Evolutionary conservation across 2,113 vertebrate genomes (phyloP).

Genomic region (Chlamydotis undulata): DNA sequence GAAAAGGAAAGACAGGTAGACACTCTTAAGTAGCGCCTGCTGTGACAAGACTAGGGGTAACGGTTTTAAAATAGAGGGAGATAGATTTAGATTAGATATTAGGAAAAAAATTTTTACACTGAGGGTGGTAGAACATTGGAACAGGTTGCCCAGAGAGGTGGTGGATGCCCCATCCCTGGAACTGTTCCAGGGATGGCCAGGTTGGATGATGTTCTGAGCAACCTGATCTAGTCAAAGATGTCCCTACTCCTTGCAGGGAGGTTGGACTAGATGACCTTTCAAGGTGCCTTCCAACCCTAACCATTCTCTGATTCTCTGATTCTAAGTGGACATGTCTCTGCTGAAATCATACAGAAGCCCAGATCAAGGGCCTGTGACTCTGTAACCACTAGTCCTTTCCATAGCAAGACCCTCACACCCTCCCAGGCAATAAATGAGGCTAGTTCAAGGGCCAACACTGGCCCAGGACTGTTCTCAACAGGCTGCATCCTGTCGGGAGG

Average conservation of each 20-base stretch:
- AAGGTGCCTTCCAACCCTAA: too few relatives aligned
- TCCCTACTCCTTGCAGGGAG: too few relatives aligned
- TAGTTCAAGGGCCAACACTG: neutral
- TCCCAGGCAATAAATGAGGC: neutral
- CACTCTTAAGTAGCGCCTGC: too few relatives aligned
- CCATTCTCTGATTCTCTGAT: too few relatives aligned
- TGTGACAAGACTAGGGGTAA: neutral
- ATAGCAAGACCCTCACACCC: rapidly evolving
- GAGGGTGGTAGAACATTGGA: too few relatives aligned
- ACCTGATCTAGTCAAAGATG: too few relatives aligned
- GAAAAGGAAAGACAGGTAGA: neutral
- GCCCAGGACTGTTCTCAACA: neutral
- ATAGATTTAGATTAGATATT: too few relatives aligned
- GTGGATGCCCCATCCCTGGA: neutral
- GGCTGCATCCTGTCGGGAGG: neutral
- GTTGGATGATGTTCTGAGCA: too few relatives aligned
- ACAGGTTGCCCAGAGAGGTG: neutral
- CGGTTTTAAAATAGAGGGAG: too few relatives aligned
- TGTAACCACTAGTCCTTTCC: neutral
- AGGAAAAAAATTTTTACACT: too few relatives aligned
- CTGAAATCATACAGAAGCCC: neutral
- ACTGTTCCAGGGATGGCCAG: too few relatives aligned
- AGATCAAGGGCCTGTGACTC: neutral
- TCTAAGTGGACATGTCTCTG: neutral
- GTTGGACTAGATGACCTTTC: too few relatives aligned